A percentile compares a stretch with the other conserved stretches of the same genome.
Evolutionary conservation across 2,888 invertebrate species (phyloP).

Genomic region (Melanostoma mellinum): DNA sequence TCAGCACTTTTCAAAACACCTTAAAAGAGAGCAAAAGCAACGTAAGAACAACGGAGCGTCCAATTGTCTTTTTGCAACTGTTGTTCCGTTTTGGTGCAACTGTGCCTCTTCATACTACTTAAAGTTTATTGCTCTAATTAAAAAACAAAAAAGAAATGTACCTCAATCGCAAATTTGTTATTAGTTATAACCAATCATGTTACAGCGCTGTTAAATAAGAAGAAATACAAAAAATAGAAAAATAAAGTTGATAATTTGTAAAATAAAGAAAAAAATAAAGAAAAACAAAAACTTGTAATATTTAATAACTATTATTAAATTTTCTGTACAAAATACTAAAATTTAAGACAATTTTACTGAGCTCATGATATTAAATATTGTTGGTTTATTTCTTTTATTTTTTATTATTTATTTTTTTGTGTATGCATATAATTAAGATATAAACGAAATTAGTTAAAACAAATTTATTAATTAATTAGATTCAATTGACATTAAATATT

Average conservation of each 20-base stretch:
- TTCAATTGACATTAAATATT: constrained; percentile 67
- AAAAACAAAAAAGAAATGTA: constrained; percentile 54
- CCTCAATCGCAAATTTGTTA: constrained; percentile 64
- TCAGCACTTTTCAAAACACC: background rate
- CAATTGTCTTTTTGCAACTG: constrained; percentile 83
- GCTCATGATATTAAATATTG: constrained; percentile 75
- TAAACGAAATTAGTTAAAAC: constrained; percentile 46
- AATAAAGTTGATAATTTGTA: constrained; percentile 67
- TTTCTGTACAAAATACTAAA: constrained; percentile 65
- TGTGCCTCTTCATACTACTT: constrained; percentile 66
- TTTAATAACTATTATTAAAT: constrained; percentile 64
- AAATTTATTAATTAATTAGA: constrained; percentile 34
- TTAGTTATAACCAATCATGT: constrained; percentile 19
- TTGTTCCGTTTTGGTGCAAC: constrained; percentile 82
- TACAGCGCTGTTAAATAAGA: constrained; percentile 47
- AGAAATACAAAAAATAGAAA: constrained; percentile 73
- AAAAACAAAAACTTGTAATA: constrained; percentile 65
- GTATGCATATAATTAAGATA: constrained; percentile 22
- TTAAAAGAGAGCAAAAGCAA: constrained; percentile 81
- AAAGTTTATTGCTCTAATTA: constrained; percentile 67
- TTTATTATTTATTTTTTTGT: constrained; percentile 47
- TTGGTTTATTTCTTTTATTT: constrained; percentile 47
- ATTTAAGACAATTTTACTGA: constrained; percentile 71
- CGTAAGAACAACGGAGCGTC: constrained; percentile 82
- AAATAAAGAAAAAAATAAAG: constrained; percentile 61